Evolutionary conservation across 2,797 vertebrate genomes (phyloP).

Genomic region (Aphelocoma californica): DNA sequence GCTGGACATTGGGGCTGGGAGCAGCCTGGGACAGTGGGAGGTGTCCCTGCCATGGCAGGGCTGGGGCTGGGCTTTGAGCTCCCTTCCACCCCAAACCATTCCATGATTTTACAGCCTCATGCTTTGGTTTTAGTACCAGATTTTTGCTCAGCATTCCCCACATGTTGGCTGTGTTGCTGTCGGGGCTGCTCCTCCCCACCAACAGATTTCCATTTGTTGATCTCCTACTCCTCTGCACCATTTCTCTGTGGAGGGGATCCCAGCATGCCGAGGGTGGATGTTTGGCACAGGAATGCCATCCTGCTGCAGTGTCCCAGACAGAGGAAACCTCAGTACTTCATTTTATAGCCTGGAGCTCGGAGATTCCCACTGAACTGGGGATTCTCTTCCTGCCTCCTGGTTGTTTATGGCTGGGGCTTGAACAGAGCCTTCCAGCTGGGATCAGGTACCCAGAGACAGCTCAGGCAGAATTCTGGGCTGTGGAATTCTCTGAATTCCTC

Average conservation of each 20-base stretch:
- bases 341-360: not conserved
- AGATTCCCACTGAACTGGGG: not conserved
- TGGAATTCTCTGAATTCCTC: not conserved
- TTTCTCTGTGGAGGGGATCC: not conserved
- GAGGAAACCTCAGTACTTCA: not conserved
- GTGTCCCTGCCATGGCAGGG: not conserved
- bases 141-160: not conserved
- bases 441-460: too few relatives aligned
- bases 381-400: not conserved
- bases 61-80: rapidly evolving
- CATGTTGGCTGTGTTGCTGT: rapidly evolving
- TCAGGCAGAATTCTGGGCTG: not conserved
- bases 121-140: not conserved
- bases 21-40: not conserved
- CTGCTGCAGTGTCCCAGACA: not conserved
- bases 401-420: not conserved
- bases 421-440: not conserved
- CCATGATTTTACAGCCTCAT: rapidly evolving
- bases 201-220: not conserved
- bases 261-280: not conserved
- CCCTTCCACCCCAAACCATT: too few relatives aligned
- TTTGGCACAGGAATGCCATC: not conserved
- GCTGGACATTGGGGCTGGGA: not conserved
- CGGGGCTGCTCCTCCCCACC: not conserved
- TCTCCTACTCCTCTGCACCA: not conserved